A percentile compares a stretch with the other conserved stretches of the same genome.
phyloP scores from a whole-genome alignment of 2,113 vertebrate genomes.

The Limnothrissa miodon region DNA sequence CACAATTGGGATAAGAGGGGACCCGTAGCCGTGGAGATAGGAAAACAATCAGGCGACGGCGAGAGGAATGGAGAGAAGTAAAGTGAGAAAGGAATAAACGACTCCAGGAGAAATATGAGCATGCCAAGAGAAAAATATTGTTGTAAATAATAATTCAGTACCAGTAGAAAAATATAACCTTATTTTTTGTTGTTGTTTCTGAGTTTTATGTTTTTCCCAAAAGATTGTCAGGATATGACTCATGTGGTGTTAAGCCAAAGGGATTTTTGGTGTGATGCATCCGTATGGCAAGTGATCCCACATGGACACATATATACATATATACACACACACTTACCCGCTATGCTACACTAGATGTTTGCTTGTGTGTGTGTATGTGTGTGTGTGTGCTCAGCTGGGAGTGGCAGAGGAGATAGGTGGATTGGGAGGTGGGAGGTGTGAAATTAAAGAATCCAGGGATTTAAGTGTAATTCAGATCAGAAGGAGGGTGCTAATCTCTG shows the following conservation, averaged over 20 bases:
- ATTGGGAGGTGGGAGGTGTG: slow-evolving; percentile 4
- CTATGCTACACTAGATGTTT: background rate
- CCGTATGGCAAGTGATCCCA: background rate
- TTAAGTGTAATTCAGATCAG: slow-evolving; percentile 9
- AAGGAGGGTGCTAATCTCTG: background rate
- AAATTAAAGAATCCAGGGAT: slow-evolving; percentile 13
- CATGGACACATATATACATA: background rate
- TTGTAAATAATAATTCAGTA: background rate
- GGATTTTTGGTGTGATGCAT: background rate
- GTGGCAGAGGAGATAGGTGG: background rate
- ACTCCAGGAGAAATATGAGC: background rate
- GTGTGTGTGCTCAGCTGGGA: slow-evolving; percentile 31
- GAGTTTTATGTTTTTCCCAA: background rate
- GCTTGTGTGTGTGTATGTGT: slow-evolving; percentile 39
- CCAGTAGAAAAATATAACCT: background rate
- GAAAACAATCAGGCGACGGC: slow-evolving; percentile 67
- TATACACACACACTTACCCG: no score
- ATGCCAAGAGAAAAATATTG: background rate
- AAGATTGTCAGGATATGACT: background rate
- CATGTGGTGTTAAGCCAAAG: background rate
- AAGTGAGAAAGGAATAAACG: background rate
- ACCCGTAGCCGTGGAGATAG: slow-evolving; percentile 67
- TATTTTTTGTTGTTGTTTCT: background rate
- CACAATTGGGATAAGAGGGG: slow-evolving; percentile 62
- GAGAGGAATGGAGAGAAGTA: background rate